phyloP scores from a whole-genome alignment of 2,113 vertebrate species.

The Micromys minutus region DNA sequence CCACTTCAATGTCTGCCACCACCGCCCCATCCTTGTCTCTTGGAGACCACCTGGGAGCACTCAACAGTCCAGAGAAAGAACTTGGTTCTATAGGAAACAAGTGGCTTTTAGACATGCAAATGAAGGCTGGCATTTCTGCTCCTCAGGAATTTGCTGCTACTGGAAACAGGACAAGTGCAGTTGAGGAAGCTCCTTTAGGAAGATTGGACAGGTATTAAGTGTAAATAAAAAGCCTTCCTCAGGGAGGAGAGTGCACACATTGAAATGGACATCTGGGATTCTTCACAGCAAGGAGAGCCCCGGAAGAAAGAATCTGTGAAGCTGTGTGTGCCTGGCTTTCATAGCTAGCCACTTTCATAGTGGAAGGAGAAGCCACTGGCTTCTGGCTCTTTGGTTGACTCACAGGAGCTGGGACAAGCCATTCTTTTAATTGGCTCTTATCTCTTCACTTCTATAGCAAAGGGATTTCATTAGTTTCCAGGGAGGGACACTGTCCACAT shows the following conservation, averaged over 20 bases:
- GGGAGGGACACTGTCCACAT: background rate
- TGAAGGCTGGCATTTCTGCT: conserved; percentile 52
- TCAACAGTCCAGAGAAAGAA: conserved; percentile 48
- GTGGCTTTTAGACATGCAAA: conserved; percentile 75
- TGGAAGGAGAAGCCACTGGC: background rate
- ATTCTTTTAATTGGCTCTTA: conserved; percentile 44
- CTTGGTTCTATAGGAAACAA: conserved; percentile 55
- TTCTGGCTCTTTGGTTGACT: conserved; percentile 1
- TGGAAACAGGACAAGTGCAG: conserved; percentile 20
- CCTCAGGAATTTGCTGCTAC: conserved; percentile 32
- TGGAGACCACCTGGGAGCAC: conserved; percentile 74
- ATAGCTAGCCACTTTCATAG: background rate
- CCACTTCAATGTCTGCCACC: conserved; percentile 66
- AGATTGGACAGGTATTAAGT: background rate
- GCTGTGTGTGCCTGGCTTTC: background rate
- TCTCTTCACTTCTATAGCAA: conserved; percentile 1
- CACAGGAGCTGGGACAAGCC: conserved; percentile 7
- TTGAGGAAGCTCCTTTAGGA: conserved; percentile 17
- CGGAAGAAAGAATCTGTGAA: background rate
- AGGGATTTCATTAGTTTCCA: conserved; percentile 53
- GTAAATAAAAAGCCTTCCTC: background rate
- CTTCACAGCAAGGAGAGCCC: background rate
- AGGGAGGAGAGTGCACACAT: background rate
- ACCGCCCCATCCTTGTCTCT: conserved; percentile 47
- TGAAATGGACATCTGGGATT: background rate